phyloP scores from a whole-genome alignment of 2,888 invertebrate species.

The Lapara coniferarum region DNA sequence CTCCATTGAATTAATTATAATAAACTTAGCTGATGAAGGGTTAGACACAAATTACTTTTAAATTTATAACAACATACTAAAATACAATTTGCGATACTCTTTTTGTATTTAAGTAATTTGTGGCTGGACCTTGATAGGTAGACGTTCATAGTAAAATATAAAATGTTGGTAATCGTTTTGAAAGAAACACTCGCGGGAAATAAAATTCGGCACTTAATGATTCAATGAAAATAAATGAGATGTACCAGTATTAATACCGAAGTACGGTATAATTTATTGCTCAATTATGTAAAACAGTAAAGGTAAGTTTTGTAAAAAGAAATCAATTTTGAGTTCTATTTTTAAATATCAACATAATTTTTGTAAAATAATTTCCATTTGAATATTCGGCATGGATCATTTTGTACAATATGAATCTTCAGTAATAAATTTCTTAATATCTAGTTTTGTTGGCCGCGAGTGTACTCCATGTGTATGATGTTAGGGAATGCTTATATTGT shows the following conservation, averaged over 20 bases:
- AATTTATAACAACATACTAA: background rate
- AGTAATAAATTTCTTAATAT: background rate
- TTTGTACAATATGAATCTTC: background rate
- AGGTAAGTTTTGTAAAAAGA: no score
- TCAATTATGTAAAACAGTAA: background rate
- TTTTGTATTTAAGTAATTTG: background rate
- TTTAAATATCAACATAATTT: background rate
- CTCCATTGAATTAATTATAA: background rate
- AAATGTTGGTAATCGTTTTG: constrained; percentile 31
- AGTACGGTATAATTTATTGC: background rate
- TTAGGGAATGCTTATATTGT: constrained; percentile 71
- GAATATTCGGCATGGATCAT: background rate
- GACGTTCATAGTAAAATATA: constrained; percentile 34
- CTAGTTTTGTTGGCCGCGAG: constrained; percentile 44
- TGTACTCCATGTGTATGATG: constrained; percentile 58
- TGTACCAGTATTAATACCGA: background rate
- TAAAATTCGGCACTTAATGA: constrained; percentile 32
- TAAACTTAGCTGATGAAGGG: constrained; percentile 17
- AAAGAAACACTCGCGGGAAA: constrained; percentile 40
- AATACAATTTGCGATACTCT: background rate
- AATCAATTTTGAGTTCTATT: no score
- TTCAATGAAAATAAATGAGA: background rate
- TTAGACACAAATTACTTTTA: background rate
- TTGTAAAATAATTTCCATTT: constrained; percentile 3
- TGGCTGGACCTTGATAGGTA: constrained; percentile 33